Percentiles rank a stretch among this genome's conserved stretches.
phyloP scores from a whole-genome alignment of 2,888 invertebrate species.

The Xestobium rufovillosum region DNA sequence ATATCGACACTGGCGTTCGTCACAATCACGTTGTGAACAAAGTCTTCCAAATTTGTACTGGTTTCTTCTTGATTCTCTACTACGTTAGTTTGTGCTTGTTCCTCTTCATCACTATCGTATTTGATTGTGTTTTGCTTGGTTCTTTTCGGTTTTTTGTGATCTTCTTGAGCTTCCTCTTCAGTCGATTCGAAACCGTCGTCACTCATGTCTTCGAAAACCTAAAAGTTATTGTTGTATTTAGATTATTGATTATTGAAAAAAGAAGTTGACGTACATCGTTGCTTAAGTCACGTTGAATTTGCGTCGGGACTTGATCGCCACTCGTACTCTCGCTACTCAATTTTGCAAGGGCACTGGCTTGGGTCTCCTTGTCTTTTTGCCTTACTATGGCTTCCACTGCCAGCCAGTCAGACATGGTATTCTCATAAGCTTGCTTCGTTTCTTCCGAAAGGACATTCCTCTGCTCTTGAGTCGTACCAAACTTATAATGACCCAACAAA shows the following conservation, averaged over 20 bases:
- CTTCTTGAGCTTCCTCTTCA: conserved; percentile 38
- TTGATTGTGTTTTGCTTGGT: conserved; percentile 38
- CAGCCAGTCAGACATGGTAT: conserved; percentile 91
- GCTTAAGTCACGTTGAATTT: conserved; percentile 45
- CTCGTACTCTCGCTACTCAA: conserved; percentile 68
- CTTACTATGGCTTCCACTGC: conserved; percentile 89
- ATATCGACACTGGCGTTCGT: conserved; percentile 66
- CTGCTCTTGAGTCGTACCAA: conserved; percentile 62
- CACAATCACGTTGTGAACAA: conserved; percentile 58
- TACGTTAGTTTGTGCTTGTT: conserved; percentile 14
- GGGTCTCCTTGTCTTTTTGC: conserved; percentile 73
- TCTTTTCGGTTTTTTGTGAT: conserved; percentile 24
- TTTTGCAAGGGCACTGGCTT: conserved; percentile 78
- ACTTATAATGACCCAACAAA: conserved; percentile 76
- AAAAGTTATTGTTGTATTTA: conserved; percentile 11
- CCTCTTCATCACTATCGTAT: conserved; percentile 36
- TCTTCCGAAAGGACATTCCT: conserved; percentile 57
- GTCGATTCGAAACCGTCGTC: conserved; percentile 37
- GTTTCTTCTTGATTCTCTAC: conserved; percentile 6
- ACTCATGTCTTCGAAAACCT: conserved; percentile 42
- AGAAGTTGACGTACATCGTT: conserved; percentile 41
- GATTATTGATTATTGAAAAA: not conserved
- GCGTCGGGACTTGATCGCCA: conserved; percentile 40
- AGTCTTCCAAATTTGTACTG: conserved; percentile 28
- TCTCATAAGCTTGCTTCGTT: conserved; percentile 66